phyloP scores from a whole-genome alignment of 2,797 vertebrate species.

The Amblyraja radiata region DNA sequence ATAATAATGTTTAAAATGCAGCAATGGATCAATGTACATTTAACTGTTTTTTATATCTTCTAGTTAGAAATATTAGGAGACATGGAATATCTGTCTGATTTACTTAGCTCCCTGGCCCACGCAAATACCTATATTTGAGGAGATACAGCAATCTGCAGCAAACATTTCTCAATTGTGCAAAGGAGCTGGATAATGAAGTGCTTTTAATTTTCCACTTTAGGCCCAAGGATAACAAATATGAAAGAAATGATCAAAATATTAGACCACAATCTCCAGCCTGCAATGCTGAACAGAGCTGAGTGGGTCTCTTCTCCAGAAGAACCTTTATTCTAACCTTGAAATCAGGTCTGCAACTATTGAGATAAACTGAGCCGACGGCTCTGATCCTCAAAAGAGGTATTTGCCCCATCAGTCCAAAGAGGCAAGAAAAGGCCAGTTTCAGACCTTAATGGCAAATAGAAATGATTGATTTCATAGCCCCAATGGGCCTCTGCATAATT shows the following conservation, averaged over 20 bases:
- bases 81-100: neutral
- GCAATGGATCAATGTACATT: neutral
- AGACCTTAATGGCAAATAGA: neutral
- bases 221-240: neutral
- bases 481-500: neutral
- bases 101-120: neutral
- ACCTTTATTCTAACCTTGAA: neutral
- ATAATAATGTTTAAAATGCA: neutral
- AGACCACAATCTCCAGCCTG: neutral
- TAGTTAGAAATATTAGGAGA: slow-evolving; percentile 3
- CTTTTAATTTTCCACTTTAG: neutral
- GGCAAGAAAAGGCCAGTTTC: neutral
- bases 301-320: neutral
- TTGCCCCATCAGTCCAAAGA: neutral
- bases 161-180: neutral
- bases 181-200: too few relatives aligned
- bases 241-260: neutral
- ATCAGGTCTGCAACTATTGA: neutral
- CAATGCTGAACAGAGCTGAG: neutral
- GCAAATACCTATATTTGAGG: neutral
- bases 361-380: neutral
- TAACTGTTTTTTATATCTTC: neutral
- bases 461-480: neutral
- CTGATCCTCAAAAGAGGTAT: neutral
- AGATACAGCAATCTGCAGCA: neutral